These are phyloP conservation scores for Cetonia aurata DNA, from an alignment of 2,888 invertebrate species.

Conservation along the genomic window DNA sequence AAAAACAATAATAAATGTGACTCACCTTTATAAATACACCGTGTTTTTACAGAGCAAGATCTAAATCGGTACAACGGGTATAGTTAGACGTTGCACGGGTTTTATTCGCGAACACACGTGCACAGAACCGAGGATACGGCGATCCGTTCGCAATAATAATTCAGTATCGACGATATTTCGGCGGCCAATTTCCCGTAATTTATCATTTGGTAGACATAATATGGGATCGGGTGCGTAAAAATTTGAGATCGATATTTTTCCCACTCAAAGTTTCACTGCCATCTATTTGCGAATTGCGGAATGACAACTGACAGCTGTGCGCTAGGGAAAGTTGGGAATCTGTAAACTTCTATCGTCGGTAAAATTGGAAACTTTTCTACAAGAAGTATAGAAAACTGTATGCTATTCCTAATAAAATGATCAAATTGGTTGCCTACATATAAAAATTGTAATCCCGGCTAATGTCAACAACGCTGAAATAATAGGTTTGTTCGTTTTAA, in stretches of 20 bases:
- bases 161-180: conserved; percentile 16
- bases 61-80: conserved; percentile 30
- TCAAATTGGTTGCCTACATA: too few relatives aligned
- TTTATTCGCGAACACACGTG: conserved; percentile 2
- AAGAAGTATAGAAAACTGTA: too few relatives aligned
- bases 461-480: too few relatives aligned
- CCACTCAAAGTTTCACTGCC: conserved; percentile 36
- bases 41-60: conserved; percentile 37
- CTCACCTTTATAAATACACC: conserved; percentile 55
- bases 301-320: too few relatives aligned
- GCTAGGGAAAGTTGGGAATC: too few relatives aligned
- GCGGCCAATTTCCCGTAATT: conserved; percentile 30
- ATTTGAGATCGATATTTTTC: conserved; percentile 45
- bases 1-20: conserved; percentile 54
- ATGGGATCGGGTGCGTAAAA: conserved; percentile 38
- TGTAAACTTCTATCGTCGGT: too few relatives aligned
- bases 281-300: conserved; percentile 3
- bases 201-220: conserved; percentile 40
- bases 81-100: conserved; percentile 3
- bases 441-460: too few relatives aligned
- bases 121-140: conserved; percentile 6
- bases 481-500: too few relatives aligned
- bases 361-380: too few relatives aligned
- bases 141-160: conserved; percentile 12
- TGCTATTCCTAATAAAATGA: too few relatives aligned